Percentiles rank a stretch among this genome's conserved stretches.
Conservation (phyloP, 2,113 vertebrate genomes). For the Heterochromis multidens region DNA sequence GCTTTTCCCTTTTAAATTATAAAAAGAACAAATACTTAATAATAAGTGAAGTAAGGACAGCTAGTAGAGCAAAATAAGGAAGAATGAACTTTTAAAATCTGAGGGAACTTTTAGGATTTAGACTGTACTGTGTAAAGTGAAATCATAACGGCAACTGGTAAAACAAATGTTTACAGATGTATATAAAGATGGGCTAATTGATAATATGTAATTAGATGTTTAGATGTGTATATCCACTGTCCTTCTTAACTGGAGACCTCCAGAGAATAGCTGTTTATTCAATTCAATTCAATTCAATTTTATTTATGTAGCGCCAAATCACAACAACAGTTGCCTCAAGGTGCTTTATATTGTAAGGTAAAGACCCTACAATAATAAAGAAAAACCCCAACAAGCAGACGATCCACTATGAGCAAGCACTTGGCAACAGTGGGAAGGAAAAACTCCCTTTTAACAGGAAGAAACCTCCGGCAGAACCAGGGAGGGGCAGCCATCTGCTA, state of each 20-base stretch:
- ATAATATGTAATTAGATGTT: neutral
- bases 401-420: too few relatives aligned
- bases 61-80: neutral
- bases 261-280: accelerated
- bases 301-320: too few relatives aligned
- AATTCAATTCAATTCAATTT: too few relatives aligned
- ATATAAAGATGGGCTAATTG: neutral
- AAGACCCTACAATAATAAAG: too few relatives aligned
- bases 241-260: accelerated
- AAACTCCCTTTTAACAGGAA: too few relatives aligned
- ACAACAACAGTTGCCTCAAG: too few relatives aligned
- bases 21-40: neutral
- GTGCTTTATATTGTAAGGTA: too few relatives aligned
- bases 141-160: neutral
- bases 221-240: too few relatives aligned
- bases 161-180: neutral
- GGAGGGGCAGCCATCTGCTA: too few relatives aligned
- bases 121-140: neutral
- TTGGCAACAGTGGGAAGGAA: too few relatives aligned
- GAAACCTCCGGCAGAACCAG: too few relatives aligned
- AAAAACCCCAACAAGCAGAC: too few relatives aligned
- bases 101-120: neutral
- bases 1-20: neutral
- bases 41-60: neutral
- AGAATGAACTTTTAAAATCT: neutral